phyloP scores from a whole-genome alignment of 2,113 vertebrate genomes.

The Daphoenositta chrysoptera region DNA sequence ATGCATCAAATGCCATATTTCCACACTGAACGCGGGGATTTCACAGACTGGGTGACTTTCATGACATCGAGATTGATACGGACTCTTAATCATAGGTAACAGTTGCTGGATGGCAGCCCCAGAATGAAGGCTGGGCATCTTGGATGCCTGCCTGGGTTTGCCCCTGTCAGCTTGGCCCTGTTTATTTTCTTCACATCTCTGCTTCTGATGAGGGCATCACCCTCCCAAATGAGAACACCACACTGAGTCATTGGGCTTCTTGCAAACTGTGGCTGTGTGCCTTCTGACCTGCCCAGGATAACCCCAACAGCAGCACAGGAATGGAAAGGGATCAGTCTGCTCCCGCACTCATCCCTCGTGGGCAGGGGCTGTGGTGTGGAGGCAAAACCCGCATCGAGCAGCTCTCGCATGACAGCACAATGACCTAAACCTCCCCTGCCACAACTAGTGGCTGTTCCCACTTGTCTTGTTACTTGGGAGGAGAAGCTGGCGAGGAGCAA shows the following conservation, averaged over 20 bases:
- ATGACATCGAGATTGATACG: not conserved
- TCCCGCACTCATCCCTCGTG: not conserved
- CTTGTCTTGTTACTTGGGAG: not conserved
- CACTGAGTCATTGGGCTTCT: not conserved
- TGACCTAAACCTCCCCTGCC: not conserved
- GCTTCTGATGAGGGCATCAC: not conserved
- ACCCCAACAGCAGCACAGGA: not conserved
- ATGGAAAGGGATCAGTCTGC: not conserved
- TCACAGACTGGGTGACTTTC: constrained; percentile 13
- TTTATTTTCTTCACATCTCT: not conserved
- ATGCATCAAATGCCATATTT: constrained; percentile 1
- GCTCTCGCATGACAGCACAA: not conserved
- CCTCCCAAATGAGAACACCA: not conserved
- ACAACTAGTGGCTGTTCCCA: not conserved
- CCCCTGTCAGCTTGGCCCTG: not conserved
- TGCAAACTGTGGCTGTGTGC: not conserved
- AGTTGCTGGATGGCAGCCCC: not conserved
- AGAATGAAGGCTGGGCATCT: not conserved
- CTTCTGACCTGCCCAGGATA: not conserved
- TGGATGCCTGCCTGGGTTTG: not conserved
- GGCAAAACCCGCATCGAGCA: not conserved
- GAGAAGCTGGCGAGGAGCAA: not conserved
- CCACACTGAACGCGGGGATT: not conserved
- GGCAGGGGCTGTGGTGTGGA: not conserved
- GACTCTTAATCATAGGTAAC: constrained; percentile 39